Percentiles rank a stretch among this genome's conserved stretches.
These are phyloP conservation scores for Trididemnum miniatum DNA, from an alignment of 23 tunicate genomes.

Conservation along the genomic window DNA sequence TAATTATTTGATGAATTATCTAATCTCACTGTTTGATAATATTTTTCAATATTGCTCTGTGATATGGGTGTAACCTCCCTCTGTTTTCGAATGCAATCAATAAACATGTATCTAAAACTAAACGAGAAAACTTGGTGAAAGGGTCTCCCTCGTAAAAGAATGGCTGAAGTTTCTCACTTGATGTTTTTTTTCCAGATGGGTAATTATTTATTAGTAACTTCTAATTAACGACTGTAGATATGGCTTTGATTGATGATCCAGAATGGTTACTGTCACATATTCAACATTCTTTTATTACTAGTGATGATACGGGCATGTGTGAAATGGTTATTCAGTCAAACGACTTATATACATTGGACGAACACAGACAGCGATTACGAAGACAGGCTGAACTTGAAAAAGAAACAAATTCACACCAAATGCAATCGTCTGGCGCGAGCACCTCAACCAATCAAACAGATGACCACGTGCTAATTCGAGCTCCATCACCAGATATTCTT, in stretches of 20 bases:
- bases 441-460: neutral
- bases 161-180: too few relatives aligned
- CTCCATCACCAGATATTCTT: slow-evolving; percentile 82
- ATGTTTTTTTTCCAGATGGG: too few relatives aligned
- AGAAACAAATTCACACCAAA: neutral
- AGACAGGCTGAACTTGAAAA: neutral
- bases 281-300: slow-evolving; percentile 87
- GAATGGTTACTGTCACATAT: slow-evolving; percentile 81
- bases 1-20: too few relatives aligned
- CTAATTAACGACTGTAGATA: neutral
- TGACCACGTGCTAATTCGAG: neutral
- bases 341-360: slow-evolving; percentile 59
- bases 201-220: too few relatives aligned
- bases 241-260: slow-evolving; percentile 89
- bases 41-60: too few relatives aligned
- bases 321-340: slow-evolving; percentile 85
- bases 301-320: slow-evolving; percentile 97
- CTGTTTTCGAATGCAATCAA: too few relatives aligned
- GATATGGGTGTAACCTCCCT: too few relatives aligned
- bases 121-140: too few relatives aligned
- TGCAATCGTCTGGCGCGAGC: neutral
- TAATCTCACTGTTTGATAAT: too few relatives aligned
- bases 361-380: slow-evolving; percentile 53
- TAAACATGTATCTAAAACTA: too few relatives aligned
- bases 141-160: too few relatives aligned